Evolutionary conservation across 2,113 vertebrate genomes (phyloP), one percentile per base, ranked within the genome.

Genomic region (Paradoxurus hermaphroditus): DNA sequence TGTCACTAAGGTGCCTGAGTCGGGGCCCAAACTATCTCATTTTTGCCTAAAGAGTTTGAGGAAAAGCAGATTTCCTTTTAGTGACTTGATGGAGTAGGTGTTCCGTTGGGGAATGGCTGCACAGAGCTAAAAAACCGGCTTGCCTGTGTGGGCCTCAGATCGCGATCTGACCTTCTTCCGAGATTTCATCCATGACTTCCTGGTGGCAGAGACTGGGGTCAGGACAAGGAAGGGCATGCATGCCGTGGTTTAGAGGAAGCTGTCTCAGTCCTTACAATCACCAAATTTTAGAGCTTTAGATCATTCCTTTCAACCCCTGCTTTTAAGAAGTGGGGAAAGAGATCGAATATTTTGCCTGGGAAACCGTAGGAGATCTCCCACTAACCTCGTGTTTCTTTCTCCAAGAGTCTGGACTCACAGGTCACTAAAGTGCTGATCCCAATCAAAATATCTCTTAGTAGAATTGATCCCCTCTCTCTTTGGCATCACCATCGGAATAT

Each of bases 281-380:
- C 44, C 59, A 34, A 92, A 65, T 49, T 79, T 62, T 63, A 67
- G 36, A 68, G 41, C 31, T 46, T 65, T 62, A 68, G 68, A 25
- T 77, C 18, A 36, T 51, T 51, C 75, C 36, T 34, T 59, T 94
- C 39, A 73, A 78, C 4, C 11, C 73, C 23, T 11, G n/a, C 79
- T 56, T 91, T 97, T 81, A 92, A 81, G 62, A 91, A 62, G 19
- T 75, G n/a, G 31, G 27, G 23, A 91, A 56, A 53, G 96, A 67
- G 39, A 67, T 59, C 36, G 77, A 81, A n/a, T 49, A 36, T 65
- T 89, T 94, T 89, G 25, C 36, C 62, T 46, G 49, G 34, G 34
- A 91, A 87, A 67, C 82, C 34, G 53, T 44, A 68, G 31, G 59
- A 77, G 46, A 94, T 62, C 13, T 82, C 53, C 49, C 15, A 86